Evolutionary conservation across 2,888 invertebrate genomes (phyloP).

Genomic region (Heliconius hortense): DNA sequence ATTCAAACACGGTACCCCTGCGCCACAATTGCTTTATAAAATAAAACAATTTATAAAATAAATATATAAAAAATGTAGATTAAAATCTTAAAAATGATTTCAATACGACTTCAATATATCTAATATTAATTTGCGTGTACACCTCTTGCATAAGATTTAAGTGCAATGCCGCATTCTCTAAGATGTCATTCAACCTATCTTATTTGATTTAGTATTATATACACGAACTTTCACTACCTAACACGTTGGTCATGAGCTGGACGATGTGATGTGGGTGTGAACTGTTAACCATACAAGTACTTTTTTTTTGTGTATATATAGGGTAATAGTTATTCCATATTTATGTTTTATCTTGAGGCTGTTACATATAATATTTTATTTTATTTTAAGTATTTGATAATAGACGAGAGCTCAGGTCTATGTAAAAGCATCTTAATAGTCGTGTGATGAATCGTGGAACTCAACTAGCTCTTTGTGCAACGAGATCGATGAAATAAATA

Average conservation of each 20-base stretch:
- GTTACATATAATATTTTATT: not conserved
- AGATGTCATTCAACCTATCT: conserved; percentile 43
- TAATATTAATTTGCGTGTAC: conserved; percentile 20
- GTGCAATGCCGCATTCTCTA: conserved; percentile 44
- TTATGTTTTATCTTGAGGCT: not conserved
- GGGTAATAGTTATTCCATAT: not conserved
- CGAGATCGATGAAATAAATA: too few relatives aligned
- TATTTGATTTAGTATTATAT: conserved; percentile 34
- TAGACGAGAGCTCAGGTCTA: too few relatives aligned
- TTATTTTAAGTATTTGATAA: too few relatives aligned
- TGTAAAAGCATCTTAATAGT: too few relatives aligned
- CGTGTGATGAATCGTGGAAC: too few relatives aligned
- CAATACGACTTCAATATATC: not conserved
- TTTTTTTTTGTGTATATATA: not conserved
- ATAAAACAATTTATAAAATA: not conserved
- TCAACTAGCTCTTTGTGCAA: too few relatives aligned
- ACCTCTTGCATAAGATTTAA: conserved; percentile 41
- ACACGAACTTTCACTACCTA: conserved; percentile 38
- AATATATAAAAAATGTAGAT: not conserved
- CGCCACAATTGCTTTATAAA: too few relatives aligned
- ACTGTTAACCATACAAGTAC: not conserved
- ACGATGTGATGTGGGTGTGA: conserved; percentile 8
- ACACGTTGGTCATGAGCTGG: conserved; percentile 27
- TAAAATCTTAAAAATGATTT: not conserved
- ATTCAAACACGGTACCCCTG: too few relatives aligned